Evolutionary conservation across 2,113 vertebrate genomes (phyloP), one percentile per base, ranked within the genome.

Genomic region (Galemys pyrenaicus): DNA sequence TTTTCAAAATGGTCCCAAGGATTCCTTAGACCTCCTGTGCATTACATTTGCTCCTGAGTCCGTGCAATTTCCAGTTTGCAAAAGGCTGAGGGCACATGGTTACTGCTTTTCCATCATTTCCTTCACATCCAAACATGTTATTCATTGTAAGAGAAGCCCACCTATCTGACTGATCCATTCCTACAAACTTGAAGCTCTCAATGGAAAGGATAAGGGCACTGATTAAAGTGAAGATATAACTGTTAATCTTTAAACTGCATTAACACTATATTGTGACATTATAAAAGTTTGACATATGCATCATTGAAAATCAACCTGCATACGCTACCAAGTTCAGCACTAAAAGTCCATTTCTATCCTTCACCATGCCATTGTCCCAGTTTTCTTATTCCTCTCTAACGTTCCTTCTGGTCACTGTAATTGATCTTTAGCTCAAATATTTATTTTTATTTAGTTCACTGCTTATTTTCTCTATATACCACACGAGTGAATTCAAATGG

Each of bases 191-290:
- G 3, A n/a, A 32, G 95, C 58, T 83, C 46, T 74, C 85, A 78
- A 90, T 0, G 6, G 70, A 94, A 94, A 97, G 65, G 77, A 82
- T 58, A 77, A 94, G 68, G 89, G 68, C 44, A 30, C 5, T 77
- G 93, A 96, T 91, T 96, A 94, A 96, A 96, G 93, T 89, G 85
- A 96, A 94, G 93, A 83, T 87, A 92, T 19, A 24, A 35, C 19
- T 92, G 89, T 92, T 6, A 37, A n/a, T 32, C 96, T 51, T 51
- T 51, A 17, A 51, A 51, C 49, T 51, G 49, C 49, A 51, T 13
- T 51, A 51, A 51, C 49, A 51, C 15, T 51, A 16, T 16, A 51
- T 17, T 51, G 49, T 51, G 49, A 49, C 46, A 49, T n/a, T n/a
- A 51, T 51, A 51, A 16, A 17, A 49, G 46, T 11, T 17, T 51